Conservation (phyloP, 2,888 invertebrate genomes). For the Pyrochroa serraticornis region DNA sequence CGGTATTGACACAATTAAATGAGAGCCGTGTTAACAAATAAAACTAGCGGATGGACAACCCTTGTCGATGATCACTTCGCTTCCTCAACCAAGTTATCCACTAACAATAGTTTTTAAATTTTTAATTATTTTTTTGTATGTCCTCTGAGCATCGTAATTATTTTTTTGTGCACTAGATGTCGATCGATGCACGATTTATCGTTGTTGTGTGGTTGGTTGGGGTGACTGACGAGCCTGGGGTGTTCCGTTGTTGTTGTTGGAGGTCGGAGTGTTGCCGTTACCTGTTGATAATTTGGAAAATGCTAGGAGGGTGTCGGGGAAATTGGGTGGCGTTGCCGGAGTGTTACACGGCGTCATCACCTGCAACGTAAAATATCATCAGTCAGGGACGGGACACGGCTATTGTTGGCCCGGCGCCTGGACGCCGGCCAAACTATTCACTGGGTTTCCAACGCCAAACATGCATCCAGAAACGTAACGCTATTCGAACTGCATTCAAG, state of each 20-base stretch:
- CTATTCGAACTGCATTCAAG: neutral
- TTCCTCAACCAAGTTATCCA: constrained; percentile 23
- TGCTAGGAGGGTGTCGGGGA: constrained; percentile 87
- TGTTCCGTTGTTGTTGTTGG: constrained; percentile 57
- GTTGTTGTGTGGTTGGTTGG: constrained; percentile 53
- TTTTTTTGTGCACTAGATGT: constrained; percentile 28
- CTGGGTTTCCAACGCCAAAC: too few relatives aligned
- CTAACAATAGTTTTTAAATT: constrained; percentile 22
- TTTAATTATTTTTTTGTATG: too few relatives aligned
- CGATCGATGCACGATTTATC: constrained; percentile 37
- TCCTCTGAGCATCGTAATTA: constrained; percentile 39
- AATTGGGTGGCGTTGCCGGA: constrained; percentile 93
- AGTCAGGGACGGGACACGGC: too few relatives aligned
- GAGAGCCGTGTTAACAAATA: too few relatives aligned
- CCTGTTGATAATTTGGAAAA: constrained; percentile 86
- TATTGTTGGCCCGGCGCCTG: too few relatives aligned
- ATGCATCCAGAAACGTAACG: neutral
- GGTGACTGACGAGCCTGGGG: constrained; percentile 51
- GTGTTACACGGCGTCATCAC: constrained; percentile 92
- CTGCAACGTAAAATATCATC: too few relatives aligned
- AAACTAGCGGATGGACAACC: constrained; percentile 5
- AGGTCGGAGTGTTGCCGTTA: constrained; percentile 61
- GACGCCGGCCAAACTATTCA: too few relatives aligned
- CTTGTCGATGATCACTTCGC: constrained; percentile 21
- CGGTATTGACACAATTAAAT: too few relatives aligned